Percentiles rank a stretch among this genome's conserved stretches.
Conservation (phyloP, 1,140 invertebrate genomes). For the Dreissena polymorpha region DNA sequence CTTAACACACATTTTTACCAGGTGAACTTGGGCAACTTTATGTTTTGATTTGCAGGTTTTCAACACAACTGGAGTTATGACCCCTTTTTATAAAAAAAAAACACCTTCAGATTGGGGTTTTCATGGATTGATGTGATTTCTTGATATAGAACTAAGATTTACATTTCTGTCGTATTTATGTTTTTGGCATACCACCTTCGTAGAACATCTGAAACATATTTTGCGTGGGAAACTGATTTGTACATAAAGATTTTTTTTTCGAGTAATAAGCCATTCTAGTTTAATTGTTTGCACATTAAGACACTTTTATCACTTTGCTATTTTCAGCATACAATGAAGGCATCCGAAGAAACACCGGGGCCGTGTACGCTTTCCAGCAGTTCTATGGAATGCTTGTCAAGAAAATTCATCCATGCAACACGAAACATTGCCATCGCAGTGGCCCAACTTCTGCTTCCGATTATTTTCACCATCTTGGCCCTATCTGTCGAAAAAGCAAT, state of each 20-base stretch:
- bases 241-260: background rate
- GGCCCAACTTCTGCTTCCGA: slow-evolving; percentile 75
- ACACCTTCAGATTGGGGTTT: too few relatives aligned
- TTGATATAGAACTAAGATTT: too few relatives aligned
- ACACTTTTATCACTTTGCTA: background rate
- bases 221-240: background rate
- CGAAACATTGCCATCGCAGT: slow-evolving; percentile 73
- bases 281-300: background rate
- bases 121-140: too few relatives aligned
- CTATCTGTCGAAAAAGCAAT: slow-evolving; percentile 73
- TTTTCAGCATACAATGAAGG: slow-evolving; percentile 60
- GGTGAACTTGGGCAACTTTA: too few relatives aligned
- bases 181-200: too few relatives aligned
- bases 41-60: too few relatives aligned
- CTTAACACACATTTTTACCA: too few relatives aligned
- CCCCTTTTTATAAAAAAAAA: too few relatives aligned
- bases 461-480: slow-evolving; percentile 76
- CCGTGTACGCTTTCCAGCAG: slow-evolving; percentile 67
- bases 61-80: too few relatives aligned
- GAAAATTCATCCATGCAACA: slow-evolving; percentile 76
- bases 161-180: too few relatives aligned
- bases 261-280: background rate
- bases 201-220: too few relatives aligned
- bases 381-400: slow-evolving; percentile 79
- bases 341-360: slow-evolving; percentile 61